Conservation (phyloP, 2,797 vertebrate genomes). For the Lagocephalus sceleratus region DNA sequence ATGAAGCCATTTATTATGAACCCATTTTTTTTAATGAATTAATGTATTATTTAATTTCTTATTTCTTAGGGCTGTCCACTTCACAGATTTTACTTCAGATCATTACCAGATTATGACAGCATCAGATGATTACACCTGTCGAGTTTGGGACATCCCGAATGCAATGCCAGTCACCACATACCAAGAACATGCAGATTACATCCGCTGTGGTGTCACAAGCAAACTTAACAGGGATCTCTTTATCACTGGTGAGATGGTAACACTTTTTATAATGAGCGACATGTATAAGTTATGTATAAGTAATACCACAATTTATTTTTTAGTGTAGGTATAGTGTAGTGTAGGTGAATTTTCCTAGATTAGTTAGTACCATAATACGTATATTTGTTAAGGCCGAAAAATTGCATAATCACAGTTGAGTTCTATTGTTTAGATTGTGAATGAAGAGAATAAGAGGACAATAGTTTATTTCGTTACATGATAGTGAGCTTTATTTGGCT, state of each 20-base stretch:
- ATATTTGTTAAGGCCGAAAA: too few relatives aligned
- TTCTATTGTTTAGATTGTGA: neutral
- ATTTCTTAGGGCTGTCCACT: conserved; percentile 84
- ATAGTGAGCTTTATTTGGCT: neutral
- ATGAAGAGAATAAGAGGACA: neutral
- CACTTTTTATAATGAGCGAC: neutral
- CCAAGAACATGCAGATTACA: conserved; percentile 89
- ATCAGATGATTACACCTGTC: conserved; percentile 89
- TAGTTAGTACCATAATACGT: too few relatives aligned
- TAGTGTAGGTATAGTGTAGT: too few relatives aligned
- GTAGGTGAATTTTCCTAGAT: too few relatives aligned
- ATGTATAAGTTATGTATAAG: too few relatives aligned
- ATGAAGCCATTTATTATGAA: neutral
- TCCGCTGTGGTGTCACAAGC: conserved; percentile 88
- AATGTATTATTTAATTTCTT: neutral
- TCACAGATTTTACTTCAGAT: conserved; percentile 88
- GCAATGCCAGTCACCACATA: conserved; percentile 78
- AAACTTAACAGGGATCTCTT: conserved; percentile 90
- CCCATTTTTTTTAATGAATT: neutral
- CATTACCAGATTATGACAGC: conserved; percentile 88
- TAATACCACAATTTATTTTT: too few relatives aligned
- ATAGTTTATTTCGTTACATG: neutral
- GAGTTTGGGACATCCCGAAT: conserved; percentile 91
- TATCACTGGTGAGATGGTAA: conserved; percentile 82
- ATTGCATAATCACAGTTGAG: too few relatives aligned